Evolutionary conservation across 2,888 invertebrate species (phyloP).

Genomic region (Xanthorhoe designata): DNA sequence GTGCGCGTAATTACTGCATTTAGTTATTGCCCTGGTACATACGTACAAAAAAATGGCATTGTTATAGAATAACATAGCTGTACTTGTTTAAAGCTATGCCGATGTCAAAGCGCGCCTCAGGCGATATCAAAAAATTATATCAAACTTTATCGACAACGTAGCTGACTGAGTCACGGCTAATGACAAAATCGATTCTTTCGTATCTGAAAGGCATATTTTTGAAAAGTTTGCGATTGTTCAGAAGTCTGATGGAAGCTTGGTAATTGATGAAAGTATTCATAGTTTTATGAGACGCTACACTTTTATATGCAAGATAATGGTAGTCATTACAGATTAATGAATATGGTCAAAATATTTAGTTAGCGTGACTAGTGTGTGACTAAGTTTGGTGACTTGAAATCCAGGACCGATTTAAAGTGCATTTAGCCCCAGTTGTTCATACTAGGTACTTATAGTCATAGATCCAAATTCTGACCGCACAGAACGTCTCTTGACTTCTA

Average conservation of each 20-base stretch:
- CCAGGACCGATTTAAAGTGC: no score
- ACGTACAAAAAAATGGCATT: no score
- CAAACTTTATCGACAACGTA: constrained; percentile 73
- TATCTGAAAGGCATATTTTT: constrained; percentile 31
- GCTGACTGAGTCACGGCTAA: constrained; percentile 45
- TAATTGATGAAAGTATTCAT: constrained; percentile 4
- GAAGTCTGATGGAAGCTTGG: constrained; percentile 7
- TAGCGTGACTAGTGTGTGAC: no score
- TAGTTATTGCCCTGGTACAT: no score
- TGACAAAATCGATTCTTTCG: constrained; percentile 48
- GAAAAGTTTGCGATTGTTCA: constrained; percentile 15
- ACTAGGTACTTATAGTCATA: no score
- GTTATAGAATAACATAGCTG: neutral
- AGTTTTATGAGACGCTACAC: neutral
- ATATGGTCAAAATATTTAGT: neutral
- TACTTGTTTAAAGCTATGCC: constrained; percentile 8
- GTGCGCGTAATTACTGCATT: no score
- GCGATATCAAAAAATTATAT: constrained; percentile 78
- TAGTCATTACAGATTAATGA: neutral
- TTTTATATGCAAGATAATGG: no score
- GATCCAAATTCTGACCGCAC: no score
- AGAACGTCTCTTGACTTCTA: no score
- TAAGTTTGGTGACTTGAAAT: no score
- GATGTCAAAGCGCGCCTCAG: constrained; percentile 69
- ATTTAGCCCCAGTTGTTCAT: no score